phyloP scores from a whole-genome alignment of 2,113 vertebrate genomes.

The Cepphus grylle region DNA sequence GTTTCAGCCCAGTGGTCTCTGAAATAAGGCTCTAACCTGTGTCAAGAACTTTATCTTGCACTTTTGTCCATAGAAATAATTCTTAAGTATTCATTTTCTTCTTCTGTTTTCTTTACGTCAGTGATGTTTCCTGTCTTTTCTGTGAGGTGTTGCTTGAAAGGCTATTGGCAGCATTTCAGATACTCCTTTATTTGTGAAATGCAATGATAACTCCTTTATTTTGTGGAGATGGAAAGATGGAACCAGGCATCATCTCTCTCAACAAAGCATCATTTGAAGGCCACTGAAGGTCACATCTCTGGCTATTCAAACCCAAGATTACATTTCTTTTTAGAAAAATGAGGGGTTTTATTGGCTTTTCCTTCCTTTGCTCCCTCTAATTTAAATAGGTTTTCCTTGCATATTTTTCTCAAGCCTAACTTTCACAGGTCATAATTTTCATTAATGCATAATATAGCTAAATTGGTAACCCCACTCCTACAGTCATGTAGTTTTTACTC shows the following conservation, averaged over 20 bases:
- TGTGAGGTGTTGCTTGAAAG: not conserved
- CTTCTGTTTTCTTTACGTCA: not conserved
- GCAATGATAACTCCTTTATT: not conserved
- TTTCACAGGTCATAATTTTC: not conserved
- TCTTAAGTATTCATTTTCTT: not conserved
- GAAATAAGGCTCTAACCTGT: not conserved
- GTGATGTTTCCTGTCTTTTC: not conserved
- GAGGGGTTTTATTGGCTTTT: not conserved
- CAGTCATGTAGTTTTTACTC: not conserved
- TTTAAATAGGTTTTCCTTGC: not conserved
- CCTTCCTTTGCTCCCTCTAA: not conserved
- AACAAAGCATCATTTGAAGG: not conserved
- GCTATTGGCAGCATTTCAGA: not conserved
- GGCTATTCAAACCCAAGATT: not conserved
- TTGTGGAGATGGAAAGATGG: not conserved
- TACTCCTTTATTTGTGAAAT: not conserved
- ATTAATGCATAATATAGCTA: not conserved
- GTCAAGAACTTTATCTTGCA: not conserved
- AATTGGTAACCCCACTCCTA: not conserved
- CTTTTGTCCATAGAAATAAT: not conserved
- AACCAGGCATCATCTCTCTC: not conserved
- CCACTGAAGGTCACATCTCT: not conserved
- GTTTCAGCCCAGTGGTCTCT: not conserved
- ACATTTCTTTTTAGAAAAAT: not conserved
- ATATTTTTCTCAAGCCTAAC: not conserved